Base-by-base conservation (phyloP, 2,888 invertebrate genomes). In the Agapostemon virescens region DNA sequence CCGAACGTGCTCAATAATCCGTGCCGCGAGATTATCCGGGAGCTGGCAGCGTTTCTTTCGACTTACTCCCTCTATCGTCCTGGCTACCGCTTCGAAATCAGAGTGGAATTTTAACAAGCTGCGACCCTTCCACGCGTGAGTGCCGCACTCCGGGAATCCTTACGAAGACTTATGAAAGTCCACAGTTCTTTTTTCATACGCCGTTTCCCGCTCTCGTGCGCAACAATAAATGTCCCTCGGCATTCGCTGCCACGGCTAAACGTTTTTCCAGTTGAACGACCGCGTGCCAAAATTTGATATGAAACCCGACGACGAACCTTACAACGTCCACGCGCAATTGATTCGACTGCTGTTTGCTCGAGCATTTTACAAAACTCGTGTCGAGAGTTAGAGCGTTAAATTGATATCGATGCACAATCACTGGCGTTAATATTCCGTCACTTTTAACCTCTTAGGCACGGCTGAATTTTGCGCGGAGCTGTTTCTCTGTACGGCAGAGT, bases 1-100 rank as follows among this genome's bases (percentile, higher is more conserved):
- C 77, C 82, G 81, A 85, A 86, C 87, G 87, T 87, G 87, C 87
- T 83, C 87, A 86, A 87, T 87, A 87, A 87, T 87, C 87, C 86
- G 86, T 84, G 81, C 85, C 81, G 81, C 72, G 86, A 87, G 87
- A 87, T 87, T 87, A 87, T 87, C 84, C 85, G 77, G 23, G 69
- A 73, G 42, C 81, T 79, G 80, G 79, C 83, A 74, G 72, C 81
- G 82, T 87, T 87, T 84, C 85, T 85, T 85, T 80, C 84, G 74
- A 69, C 76, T 78, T 82, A 74, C 80, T 33, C 42, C 42, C 30
- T 67, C 45, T 38, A 80, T 76, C 79, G 36, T 63, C 68, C 75
- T 52, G 67, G 73, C 77, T 3, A 71, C 69, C 75, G 77, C 79
- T 80, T 74, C 71, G 75, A 85, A 84, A 85, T 84, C 87, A 77